Percentiles rank a stretch among this genome's conserved stretches.
These are phyloP conservation scores for Lithobates sylvaticus DNA, from an alignment of 2,797 vertebrate species.

Conservation along the genomic window DNA sequence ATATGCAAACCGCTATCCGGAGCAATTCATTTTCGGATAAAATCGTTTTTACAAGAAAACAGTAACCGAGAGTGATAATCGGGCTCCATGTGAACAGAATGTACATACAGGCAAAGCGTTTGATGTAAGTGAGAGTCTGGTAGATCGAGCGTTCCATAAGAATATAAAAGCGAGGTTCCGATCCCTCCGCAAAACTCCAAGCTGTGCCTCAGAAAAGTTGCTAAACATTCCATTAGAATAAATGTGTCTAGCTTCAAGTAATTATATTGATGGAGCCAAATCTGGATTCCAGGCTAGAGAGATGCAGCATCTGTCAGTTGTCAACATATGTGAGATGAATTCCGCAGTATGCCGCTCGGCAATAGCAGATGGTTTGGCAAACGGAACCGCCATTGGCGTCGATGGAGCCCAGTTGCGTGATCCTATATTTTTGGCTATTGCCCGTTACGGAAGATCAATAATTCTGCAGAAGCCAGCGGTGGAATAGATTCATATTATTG, in stretches of 20 bases:
- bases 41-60: conserved; percentile 29
- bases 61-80: conserved; percentile 22
- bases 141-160: conserved; percentile 14
- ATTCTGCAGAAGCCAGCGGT: background rate
- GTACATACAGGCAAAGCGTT: background rate
- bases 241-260: conserved; percentile 48
- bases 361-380: conserved; percentile 37
- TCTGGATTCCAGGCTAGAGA: conserved; percentile 41
- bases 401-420: conserved; percentile 26
- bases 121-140: conserved; percentile 13
- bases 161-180: conserved; percentile 32
- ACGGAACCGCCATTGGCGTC: conserved; percentile 29
- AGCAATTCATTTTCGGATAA: background rate
- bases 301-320: conserved; percentile 49
- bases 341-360: conserved; percentile 31
- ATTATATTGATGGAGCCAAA: conserved; percentile 48
- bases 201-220: conserved; percentile 53
- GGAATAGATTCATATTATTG: background rate
- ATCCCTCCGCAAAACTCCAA: conserved; percentile 44
- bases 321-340: conserved; percentile 55
- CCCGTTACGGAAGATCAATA: conserved; percentile 15
- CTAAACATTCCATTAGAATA: conserved; percentile 57
- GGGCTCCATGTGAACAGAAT: conserved; percentile 26
- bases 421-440: background rate
- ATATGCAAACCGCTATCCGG: conserved; percentile 34